phyloP scores from a whole-genome alignment of 2,888 invertebrate genomes.

The Heliconius ethilla region DNA sequence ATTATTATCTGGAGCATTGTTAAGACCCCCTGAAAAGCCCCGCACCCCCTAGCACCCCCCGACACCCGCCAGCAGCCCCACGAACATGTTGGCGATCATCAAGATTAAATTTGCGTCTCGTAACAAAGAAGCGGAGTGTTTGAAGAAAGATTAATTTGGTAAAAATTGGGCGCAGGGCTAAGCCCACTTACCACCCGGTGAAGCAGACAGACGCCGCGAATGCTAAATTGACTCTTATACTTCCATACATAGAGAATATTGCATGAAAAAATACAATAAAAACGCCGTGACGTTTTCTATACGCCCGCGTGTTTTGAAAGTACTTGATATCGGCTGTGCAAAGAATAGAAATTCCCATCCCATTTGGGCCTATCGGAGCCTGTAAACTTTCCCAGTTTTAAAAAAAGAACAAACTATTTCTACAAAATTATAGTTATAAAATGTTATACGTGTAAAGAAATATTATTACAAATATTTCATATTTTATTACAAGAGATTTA shows the following conservation, averaged over 20 bases:
- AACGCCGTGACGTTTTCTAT: conserved; percentile 21
- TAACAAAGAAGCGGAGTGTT: conserved; percentile 71
- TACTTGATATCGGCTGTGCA: conserved; percentile 34
- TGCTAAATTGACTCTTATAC: conserved; percentile 20
- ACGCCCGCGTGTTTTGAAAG: conserved; percentile 32
- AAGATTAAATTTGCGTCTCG: conserved; percentile 68
- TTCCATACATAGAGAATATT: background rate
- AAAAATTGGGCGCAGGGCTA: conserved; percentile 59
- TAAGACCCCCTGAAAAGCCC: conserved; percentile 25
- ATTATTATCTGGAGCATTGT: conserved; percentile 39
- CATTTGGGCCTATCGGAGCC: conserved; percentile 15
- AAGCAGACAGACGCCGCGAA: conserved; percentile 9
- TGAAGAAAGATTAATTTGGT: conserved; percentile 77
- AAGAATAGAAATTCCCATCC: conserved; percentile 28
- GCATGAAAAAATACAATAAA: conserved; percentile 13
- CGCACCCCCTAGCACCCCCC: background rate
- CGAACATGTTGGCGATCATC: conserved; percentile 49
- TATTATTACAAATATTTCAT: background rate
- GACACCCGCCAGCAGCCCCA: conserved; percentile 22
- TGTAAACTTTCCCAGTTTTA: background rate
- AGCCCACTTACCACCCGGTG: conserved; percentile 42
- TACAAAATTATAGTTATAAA: background rate
- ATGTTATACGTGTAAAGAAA: background rate
- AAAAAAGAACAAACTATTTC: background rate
- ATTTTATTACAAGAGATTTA: background rate